A percentile compares a stretch with the other conserved stretches of the same genome.
Evolutionary conservation across 2,888 invertebrate species (phyloP).

Genomic region (Acronicta alni): DNA sequence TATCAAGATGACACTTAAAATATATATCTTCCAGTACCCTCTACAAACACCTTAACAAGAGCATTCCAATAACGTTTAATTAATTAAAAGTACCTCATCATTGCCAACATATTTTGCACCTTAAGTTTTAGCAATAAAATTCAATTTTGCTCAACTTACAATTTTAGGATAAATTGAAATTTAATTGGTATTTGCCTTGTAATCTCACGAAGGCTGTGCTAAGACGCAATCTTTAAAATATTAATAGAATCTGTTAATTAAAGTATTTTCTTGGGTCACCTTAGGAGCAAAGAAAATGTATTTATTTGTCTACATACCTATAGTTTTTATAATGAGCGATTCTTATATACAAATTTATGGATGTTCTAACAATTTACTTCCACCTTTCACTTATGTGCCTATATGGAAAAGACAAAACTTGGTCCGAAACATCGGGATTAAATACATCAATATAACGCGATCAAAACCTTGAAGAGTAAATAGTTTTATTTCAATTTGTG

Average conservation of each 20-base stretch:
- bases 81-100: constrained; percentile 37
- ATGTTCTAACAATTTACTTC: too few species aligned
- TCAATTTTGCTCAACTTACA: constrained; percentile 29
- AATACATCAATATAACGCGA: too few species aligned
- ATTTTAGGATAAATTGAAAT: constrained; percentile 39
- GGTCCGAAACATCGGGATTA: too few species aligned
- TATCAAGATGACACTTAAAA: constrained; percentile 28
- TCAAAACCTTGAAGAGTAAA: too few species aligned
- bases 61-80: constrained; percentile 50
- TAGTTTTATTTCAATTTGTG: too few species aligned
- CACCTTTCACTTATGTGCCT: too few species aligned
- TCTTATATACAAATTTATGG: too few species aligned
- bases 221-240: constrained; percentile 43
- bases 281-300: background rate
- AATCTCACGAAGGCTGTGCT: constrained; percentile 35
- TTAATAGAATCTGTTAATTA: constrained; percentile 50
- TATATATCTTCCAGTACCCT: constrained; percentile 27
- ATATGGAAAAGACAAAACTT: too few species aligned
- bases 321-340: too few species aligned
- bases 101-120: constrained; percentile 24
- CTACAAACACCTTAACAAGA: constrained; percentile 38
- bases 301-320: too few species aligned
- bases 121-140: constrained; percentile 23
- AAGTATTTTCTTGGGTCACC: constrained; percentile 35
- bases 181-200: constrained; percentile 56